Evolutionary conservation across 2,797 vertebrate genomes (phyloP), one percentile per base, ranked within the genome.

Genomic region (Acanthurus leucopareius): DNA sequence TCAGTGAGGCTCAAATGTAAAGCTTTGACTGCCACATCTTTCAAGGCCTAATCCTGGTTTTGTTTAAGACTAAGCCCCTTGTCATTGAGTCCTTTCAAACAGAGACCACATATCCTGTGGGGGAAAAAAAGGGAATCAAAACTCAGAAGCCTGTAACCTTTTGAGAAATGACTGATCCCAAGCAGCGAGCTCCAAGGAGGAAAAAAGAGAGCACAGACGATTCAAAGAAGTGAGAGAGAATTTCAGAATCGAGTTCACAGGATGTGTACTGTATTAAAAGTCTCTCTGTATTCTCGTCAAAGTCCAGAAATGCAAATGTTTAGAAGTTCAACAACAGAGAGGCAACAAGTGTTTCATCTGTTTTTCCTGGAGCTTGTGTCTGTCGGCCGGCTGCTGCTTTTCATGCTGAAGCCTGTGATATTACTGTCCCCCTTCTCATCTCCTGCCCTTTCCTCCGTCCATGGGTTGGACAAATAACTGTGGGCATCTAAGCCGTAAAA

Each of bases 401-500:
- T 84, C 65, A 82, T 45, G 49, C 86, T 72, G 35, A 89, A 86
- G 17, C 78, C 79, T 57, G 83, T 86, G 61, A 85, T 49, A 1
- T 89, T 72, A 13, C 75, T 44, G 57, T 85, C 80, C 28, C 83
- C 84, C 61, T 68, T 87, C 22, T 85, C 83, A 7, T 74, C 80
- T 35, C 73, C 52, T 10, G 44, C 76, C 28, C 69, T 65, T n/a
- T 77, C 78, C 47, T 88, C 90, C 19, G 66, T 88, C 93, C 93
- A 94, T 0, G 84, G 82, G 45, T 79, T 86, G 13, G 96, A 95
- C 86, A 95, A 84, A 89, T 92, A 96, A 44, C 95, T 94, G 14
- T 93, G 95, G 8, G 93, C 87, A 57, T 96, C 95, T 2, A 92
- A 92, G 3, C 91, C 87, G 28, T 92, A 95, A 80, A 95, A 90